A percentile compares a stretch with the other conserved stretches of the same genome.
phyloP scores from a whole-genome alignment of 2,888 invertebrate species.

The Osmoderma eremita region DNA sequence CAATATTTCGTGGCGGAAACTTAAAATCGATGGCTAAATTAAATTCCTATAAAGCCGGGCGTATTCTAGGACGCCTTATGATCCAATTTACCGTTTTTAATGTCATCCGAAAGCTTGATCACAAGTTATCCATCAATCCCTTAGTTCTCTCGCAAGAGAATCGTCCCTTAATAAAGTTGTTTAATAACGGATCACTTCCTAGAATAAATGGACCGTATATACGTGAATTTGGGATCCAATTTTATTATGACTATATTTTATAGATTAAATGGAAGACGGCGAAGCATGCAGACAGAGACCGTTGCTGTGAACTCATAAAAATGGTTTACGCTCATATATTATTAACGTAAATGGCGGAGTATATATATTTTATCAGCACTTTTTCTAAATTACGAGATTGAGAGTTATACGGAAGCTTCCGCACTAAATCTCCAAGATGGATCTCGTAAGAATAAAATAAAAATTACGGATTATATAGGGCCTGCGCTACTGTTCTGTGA shows the following conservation, averaged over 20 bases:
- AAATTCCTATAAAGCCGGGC: constrained; percentile 17
- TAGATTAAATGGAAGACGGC: constrained; percentile 16
- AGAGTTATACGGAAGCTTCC: background rate
- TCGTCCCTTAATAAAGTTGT: constrained; percentile 32
- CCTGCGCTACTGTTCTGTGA: too few species aligned
- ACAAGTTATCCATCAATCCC: constrained; percentile 13
- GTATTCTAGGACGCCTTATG: constrained; percentile 1
- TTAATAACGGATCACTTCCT: constrained; percentile 27
- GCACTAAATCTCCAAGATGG: too few species aligned
- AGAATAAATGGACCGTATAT: constrained; percentile 32
- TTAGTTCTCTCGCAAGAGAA: constrained; percentile 12
- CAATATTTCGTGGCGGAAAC: constrained; percentile 15
- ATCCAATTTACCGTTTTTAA: constrained; percentile 37
- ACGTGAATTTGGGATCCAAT: constrained; percentile 24
- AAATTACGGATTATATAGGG: too few species aligned
- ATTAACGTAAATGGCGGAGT: background rate
- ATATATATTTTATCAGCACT: constrained; percentile 1
- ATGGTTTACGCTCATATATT: constrained; percentile 20
- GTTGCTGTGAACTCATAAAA: constrained; percentile 12
- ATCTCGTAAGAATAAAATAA: too few species aligned
- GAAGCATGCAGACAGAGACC: background rate
- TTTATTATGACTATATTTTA: constrained; percentile 28
- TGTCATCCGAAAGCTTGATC: constrained; percentile 28
- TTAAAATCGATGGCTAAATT: constrained; percentile 27
- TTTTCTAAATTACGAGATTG: constrained; percentile 2